phyloP scores from a whole-genome alignment of 2,113 vertebrate genomes.

The Brachypodius melanocephalos region DNA sequence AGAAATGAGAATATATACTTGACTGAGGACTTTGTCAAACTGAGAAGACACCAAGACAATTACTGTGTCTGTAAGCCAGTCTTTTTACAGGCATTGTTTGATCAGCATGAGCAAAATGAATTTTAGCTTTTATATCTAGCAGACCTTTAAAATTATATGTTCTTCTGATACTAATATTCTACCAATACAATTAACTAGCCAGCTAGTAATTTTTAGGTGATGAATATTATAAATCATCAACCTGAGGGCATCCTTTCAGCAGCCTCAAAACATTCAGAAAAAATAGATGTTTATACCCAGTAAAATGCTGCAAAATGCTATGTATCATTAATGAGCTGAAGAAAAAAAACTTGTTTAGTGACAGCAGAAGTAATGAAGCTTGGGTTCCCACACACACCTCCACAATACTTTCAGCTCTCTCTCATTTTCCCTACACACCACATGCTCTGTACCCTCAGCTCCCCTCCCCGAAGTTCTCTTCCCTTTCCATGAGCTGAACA shows the following conservation, averaged over 20 bases:
- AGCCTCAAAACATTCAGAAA: not conserved
- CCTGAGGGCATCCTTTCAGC: not conserved
- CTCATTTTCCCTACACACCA: conserved; percentile 61
- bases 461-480: not conserved
- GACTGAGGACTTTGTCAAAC: not conserved
- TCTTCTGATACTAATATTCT: not conserved
- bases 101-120: not conserved
- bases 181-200: not conserved
- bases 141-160: not conserved
- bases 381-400: conserved; percentile 65
- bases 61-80: not conserved
- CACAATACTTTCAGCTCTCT: conserved; percentile 48
- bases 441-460: conserved; percentile 30
- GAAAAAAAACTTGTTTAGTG: conserved; percentile 47
- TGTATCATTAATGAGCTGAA: conserved; percentile 36
- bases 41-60: not conserved
- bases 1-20: not conserved
- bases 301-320: not conserved
- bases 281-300: not conserved
- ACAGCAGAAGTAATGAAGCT: conserved; percentile 41
- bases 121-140: not conserved
- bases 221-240: not conserved
- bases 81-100: not conserved
- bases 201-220: not conserved
- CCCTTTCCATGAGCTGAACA: not conserved